Conservation (phyloP, 2,797 vertebrate genomes). For the Darevskia nairensis region DNA sequence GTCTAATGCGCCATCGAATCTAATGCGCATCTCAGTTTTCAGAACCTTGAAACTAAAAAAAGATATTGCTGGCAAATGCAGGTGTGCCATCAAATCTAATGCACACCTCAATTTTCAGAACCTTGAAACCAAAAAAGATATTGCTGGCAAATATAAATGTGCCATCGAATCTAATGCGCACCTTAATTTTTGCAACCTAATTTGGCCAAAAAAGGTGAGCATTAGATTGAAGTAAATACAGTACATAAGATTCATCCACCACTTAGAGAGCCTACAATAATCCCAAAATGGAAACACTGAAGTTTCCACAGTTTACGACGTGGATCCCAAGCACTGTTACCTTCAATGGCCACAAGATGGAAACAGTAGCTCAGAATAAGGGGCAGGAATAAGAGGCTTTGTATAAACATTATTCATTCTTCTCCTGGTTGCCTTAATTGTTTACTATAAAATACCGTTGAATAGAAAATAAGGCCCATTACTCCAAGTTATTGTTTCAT, state of each 20-base stretch:
- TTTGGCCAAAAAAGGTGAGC: too few species aligned
- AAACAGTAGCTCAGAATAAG: constrained; percentile 53
- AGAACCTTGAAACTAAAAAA: too few species aligned
- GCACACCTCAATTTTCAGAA: too few species aligned
- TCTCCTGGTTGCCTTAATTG: background rate
- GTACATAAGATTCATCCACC: background rate
- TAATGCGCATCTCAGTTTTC: too few species aligned
- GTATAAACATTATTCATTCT: background rate
- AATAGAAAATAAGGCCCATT: background rate
- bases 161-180: too few species aligned
- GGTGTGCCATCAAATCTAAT: too few species aligned
- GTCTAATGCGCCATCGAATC: too few species aligned
- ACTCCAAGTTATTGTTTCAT: background rate
- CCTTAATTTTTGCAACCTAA: too few species aligned
- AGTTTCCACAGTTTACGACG: background rate
- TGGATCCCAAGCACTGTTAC: background rate
- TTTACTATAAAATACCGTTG: background rate
- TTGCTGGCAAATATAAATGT: too few species aligned
- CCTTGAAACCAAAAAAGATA: too few species aligned
- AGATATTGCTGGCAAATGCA: too few species aligned
- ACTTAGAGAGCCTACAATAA: background rate
- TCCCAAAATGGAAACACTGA: background rate
- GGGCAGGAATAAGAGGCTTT: background rate
- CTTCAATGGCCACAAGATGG: constrained; percentile 65
- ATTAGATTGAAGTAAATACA: too few species aligned